These are phyloP conservation scores for Tenebrosternarchus preto DNA, from an alignment of 2,113 vertebrate species.

Conservation along the genomic window DNA sequence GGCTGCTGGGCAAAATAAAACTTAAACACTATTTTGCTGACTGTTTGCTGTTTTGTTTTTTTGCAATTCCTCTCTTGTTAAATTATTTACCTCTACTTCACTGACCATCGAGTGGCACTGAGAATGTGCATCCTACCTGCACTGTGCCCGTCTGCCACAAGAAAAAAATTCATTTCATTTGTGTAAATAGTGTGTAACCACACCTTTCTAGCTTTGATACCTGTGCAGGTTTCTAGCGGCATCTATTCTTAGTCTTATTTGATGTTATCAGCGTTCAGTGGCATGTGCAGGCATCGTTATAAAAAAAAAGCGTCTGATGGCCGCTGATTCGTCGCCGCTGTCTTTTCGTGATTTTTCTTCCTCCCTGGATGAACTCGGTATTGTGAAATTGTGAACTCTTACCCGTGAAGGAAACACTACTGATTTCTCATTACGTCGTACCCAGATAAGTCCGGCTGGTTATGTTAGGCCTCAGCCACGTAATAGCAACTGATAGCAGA, in stretches of 20 bases:
- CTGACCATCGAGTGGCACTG: background rate
- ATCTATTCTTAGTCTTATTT: conserved; percentile 24
- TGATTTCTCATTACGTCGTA: conserved; percentile 68
- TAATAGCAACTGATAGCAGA: conserved; percentile 15
- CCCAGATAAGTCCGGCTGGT: conserved; percentile 58
- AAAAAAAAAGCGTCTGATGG: too few relatives aligned
- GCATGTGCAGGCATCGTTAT: background rate
- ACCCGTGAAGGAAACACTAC: conserved; percentile 64
- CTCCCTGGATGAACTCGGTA: background rate
- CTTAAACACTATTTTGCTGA: conserved; percentile 67
- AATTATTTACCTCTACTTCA: conserved; percentile 64
- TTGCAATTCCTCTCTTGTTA: conserved; percentile 62
- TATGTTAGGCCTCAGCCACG: background rate
- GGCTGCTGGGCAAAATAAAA: conserved; percentile 49
- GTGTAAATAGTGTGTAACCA: conserved; percentile 54
- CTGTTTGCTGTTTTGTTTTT: conserved; percentile 53
- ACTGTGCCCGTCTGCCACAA: conserved; percentile 33
- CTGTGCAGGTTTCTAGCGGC: background rate
- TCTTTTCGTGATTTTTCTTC: conserved; percentile 8
- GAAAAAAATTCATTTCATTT: conserved; percentile 59
- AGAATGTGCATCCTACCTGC: conserved; percentile 10
- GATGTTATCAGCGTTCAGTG: background rate
- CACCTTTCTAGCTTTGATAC: conserved; percentile 42
- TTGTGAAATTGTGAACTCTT: conserved; percentile 62
- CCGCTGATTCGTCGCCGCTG: background rate